Percentiles rank a stretch among this genome's conserved stretches.
Evolutionary conservation across 2,113 vertebrate genomes (phyloP).

Genomic region (Cyprinodon variegatus): DNA sequence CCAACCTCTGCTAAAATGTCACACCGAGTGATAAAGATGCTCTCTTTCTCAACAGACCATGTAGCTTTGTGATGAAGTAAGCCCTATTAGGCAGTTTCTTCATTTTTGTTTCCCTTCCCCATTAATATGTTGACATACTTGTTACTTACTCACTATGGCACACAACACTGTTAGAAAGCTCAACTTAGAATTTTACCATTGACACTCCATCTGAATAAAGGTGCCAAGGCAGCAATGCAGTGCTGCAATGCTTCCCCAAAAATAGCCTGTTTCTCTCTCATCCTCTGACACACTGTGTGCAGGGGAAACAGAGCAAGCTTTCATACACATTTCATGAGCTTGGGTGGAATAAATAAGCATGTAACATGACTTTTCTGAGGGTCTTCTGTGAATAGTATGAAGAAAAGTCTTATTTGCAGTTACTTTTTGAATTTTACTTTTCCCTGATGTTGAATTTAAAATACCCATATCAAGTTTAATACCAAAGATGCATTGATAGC

Average conservation of each 20-base stretch:
- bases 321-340: conserved; percentile 27
- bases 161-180: conserved; percentile 14
- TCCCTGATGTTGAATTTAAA: too few species aligned
- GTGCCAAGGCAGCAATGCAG: conserved; percentile 53
- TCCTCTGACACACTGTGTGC: conserved; percentile 14
- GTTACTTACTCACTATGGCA: background rate
- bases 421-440: background rate
- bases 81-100: conserved; percentile 21
- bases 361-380: background rate
- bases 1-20: conserved; percentile 50
- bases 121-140: conserved; percentile 29
- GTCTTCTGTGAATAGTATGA: background rate
- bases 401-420: background rate
- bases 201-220: conserved; percentile 9
- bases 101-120: background rate
- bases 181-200: conserved; percentile 12
- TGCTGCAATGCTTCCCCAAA: conserved; percentile 48
- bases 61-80: conserved; percentile 36
- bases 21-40: conserved; percentile 41
- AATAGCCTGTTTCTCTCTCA: conserved; percentile 38
- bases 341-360: background rate
- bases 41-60: conserved; percentile 25
- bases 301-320: conserved; percentile 6
- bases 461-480: background rate
- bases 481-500: background rate